phyloP scores from a whole-genome alignment of 2,888 invertebrate genomes.

The Tachina grossa region DNA sequence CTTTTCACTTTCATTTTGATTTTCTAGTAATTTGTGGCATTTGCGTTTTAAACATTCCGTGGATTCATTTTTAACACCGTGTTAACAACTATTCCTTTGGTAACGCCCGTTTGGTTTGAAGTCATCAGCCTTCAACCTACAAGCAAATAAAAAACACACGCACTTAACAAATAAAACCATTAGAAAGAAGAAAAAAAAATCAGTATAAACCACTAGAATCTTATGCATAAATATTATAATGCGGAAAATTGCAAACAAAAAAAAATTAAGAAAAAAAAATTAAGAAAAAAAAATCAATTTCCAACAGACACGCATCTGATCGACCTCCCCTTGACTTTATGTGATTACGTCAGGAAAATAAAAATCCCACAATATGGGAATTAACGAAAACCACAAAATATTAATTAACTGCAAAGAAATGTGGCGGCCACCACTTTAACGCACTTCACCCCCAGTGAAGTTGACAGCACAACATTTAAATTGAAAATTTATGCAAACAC shows the following conservation, averaged over 20 bases:
- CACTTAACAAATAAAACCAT: conserved; percentile 11
- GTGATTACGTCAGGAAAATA: conserved; percentile 6
- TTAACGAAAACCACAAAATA: conserved; percentile 21
- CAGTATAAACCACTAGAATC: not conserved
- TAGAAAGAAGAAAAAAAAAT: conserved; percentile 11
- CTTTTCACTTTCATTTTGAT: conserved; percentile 6
- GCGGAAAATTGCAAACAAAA: conserved; percentile 52
- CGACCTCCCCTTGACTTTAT: conserved; percentile 2
- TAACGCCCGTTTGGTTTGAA: conserved; percentile 14
- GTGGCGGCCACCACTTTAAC: not conserved
- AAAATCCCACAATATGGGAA: conserved; percentile 15
- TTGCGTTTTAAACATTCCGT: not conserved
- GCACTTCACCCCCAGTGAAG: conserved; percentile 14
- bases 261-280: no score
- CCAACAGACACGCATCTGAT: conserved; percentile 51
- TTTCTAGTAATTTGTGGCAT: not conserved
- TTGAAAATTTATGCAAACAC: no score
- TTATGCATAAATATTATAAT: conserved; percentile 34
- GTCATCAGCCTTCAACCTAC: conserved; percentile 8
- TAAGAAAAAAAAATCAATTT: conserved; percentile 53
- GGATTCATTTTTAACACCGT: not conserved
- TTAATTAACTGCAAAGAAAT: conserved; percentile 1
- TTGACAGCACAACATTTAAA: not conserved
- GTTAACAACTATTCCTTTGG: not conserved
- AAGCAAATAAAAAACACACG: conserved; percentile 22